phyloP scores from a whole-genome alignment of 1,140 invertebrate genomes.

The Steinernema khuongi region DNA sequence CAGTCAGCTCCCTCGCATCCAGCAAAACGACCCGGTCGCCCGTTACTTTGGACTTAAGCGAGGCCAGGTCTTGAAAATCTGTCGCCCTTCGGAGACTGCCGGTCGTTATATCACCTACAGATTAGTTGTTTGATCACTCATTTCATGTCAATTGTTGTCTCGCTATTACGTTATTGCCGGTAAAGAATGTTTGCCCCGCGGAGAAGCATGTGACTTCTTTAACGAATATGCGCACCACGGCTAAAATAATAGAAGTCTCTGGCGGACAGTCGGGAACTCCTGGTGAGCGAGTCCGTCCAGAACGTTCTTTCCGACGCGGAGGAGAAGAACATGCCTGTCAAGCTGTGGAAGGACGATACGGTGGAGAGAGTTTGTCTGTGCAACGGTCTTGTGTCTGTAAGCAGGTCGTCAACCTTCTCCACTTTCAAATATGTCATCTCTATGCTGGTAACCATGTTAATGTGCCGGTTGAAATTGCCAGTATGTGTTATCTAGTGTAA shows the following conservation, averaged over 20 bases:
- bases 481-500: too few species aligned
- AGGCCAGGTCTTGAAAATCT: constrained; percentile 97
- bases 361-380: constrained; percentile 30
- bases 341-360: constrained; percentile 15
- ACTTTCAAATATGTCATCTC: too few species aligned
- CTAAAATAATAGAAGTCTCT: neutral
- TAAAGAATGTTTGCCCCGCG: too few species aligned
- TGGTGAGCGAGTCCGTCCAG: neutral
- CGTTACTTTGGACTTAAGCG: constrained; percentile 92
- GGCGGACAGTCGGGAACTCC: neutral
- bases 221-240: neutral
- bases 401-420: too few species aligned
- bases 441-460: too few species aligned
- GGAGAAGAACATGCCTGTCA: constrained; percentile 30
- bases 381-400: too few species aligned
- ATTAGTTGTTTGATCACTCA: constrained; percentile 66
- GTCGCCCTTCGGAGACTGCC: constrained; percentile 91
- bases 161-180: too few species aligned
- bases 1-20: constrained; percentile 96
- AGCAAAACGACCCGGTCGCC: constrained; percentile 93
- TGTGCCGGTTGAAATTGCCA: too few species aligned
- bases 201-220: too few species aligned
- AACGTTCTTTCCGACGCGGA: constrained; percentile 27
- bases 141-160: constrained; percentile 10
- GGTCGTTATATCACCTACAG: constrained; percentile 96